Percentiles rank a stretch among this genome's conserved stretches.
phyloP scores from a whole-genome alignment of 2,797 vertebrate genomes.

The Gymnoscopelus braueri region DNA sequence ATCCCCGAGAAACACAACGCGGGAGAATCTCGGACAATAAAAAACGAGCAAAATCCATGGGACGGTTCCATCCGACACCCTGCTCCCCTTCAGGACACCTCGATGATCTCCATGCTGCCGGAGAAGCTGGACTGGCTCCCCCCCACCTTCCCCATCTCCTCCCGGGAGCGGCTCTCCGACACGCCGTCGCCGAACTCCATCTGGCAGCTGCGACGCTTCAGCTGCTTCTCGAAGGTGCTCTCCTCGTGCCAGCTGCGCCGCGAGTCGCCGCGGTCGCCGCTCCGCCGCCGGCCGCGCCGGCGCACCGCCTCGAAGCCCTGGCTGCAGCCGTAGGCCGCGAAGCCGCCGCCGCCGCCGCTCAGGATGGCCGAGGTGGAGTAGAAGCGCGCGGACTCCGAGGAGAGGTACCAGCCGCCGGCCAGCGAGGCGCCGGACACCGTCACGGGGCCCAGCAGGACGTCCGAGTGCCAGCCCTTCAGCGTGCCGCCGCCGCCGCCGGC shows the following conservation, averaged over 20 bases:
- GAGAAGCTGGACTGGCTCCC: slow-evolving; percentile 91
- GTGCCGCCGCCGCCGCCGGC: slow-evolving; percentile 74
- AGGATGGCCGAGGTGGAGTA: slow-evolving; percentile 88
- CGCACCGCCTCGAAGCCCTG: slow-evolving; percentile 85
- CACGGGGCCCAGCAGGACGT: slow-evolving; percentile 88
- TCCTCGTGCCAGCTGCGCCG: slow-evolving; percentile 97
- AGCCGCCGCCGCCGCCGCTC: slow-evolving; percentile 66
- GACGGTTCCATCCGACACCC: no score
- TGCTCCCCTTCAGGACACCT: slow-evolving; percentile 90
- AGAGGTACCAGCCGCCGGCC: slow-evolving; percentile 89
- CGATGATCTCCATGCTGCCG: slow-evolving; percentile 95
- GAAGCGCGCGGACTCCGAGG: slow-evolving; percentile 86
- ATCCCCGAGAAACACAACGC: no score
- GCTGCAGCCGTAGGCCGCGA: slow-evolving; percentile 82
- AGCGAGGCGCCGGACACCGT: slow-evolving; percentile 79
- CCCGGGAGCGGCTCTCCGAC: slow-evolving; percentile 84
- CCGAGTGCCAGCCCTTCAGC: slow-evolving; percentile 95
- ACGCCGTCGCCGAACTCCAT: slow-evolving; percentile 93
- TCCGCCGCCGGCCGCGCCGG: slow-evolving; percentile 84
- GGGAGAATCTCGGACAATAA: not conserved
- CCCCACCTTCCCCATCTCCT: slow-evolving; percentile 85
- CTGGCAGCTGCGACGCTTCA: slow-evolving; percentile 95
- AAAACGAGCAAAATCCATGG: not conserved
- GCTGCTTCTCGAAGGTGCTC: slow-evolving; percentile 96
- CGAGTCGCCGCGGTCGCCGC: slow-evolving; percentile 85